A percentile compares a stretch with the other conserved stretches of the same genome.
phyloP scores from a whole-genome alignment of 2,797 vertebrate species.

The Kryptopterus vitreolus region DNA sequence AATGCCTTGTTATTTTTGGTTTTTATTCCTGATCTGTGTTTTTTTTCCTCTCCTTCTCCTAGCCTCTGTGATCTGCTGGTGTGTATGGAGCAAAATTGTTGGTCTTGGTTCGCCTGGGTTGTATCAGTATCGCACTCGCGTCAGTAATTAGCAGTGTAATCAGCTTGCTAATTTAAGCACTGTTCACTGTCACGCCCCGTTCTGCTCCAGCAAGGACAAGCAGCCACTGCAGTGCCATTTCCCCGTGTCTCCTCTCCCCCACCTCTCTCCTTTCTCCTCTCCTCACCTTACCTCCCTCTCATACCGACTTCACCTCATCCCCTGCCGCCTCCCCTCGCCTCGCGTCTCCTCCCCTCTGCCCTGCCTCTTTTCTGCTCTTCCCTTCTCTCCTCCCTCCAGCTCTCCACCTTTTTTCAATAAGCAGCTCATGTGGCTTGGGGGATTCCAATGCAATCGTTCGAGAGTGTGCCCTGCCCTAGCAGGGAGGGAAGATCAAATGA shows the following conservation, averaged over 20 bases:
- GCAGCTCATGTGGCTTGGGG: conserved; percentile 40
- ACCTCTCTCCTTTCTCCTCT: conserved; percentile 2
- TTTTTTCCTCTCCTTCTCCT: too few relatives aligned
- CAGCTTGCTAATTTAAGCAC: conserved; percentile 77
- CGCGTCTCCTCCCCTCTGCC: conserved; percentile 36
- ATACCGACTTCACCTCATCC: conserved; percentile 19
- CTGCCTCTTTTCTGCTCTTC: conserved; percentile 44
- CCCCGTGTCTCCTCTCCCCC: background rate
- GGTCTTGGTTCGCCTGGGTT: conserved; percentile 70
- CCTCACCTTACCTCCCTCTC: conserved; percentile 19
- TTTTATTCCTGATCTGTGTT: background rate
- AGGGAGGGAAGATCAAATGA: conserved; percentile 63
- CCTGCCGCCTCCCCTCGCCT: conserved; percentile 9
- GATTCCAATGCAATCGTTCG: conserved; percentile 70
- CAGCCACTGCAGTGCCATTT: conserved; percentile 18
- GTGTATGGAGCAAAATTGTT: conserved; percentile 65
- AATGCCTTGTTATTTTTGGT: conserved; percentile 5
- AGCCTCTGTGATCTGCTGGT: background rate
- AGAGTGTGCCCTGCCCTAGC: conserved; percentile 21
- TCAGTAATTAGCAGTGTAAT: conserved; percentile 84
- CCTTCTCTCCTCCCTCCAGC: conserved; percentile 50
- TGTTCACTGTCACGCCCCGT: conserved; percentile 68
- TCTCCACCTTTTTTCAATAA: conserved; percentile 26
- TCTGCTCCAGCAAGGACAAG: conserved; percentile 46
- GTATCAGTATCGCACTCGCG: conserved; percentile 78